Evolutionary conservation across 2,113 vertebrate genomes (phyloP).

Genomic region (Merops nubicus): DNA sequence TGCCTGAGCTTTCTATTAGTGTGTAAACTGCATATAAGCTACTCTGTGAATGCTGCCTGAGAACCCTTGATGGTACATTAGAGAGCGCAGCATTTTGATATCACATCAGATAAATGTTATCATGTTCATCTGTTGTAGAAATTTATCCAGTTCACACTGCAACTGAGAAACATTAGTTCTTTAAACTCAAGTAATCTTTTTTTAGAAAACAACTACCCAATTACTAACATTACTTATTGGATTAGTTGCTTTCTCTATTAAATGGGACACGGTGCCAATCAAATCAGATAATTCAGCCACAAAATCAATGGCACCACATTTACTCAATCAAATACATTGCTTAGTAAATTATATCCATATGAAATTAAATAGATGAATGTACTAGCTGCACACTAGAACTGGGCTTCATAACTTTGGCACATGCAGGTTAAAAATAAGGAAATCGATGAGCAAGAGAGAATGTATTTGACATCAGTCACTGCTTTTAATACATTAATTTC

Average conservation of each 20-base stretch:
- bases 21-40: neutral
- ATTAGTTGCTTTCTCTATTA: constrained; percentile 59
- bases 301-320: constrained; percentile 69
- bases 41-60: neutral
- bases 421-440: constrained; percentile 41
- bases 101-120: neutral
- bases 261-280: constrained; percentile 62
- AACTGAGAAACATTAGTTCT: neutral
- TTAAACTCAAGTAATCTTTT: constrained; percentile 40
- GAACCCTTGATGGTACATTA: neutral
- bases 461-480: constrained; percentile 69
- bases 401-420: constrained; percentile 40
- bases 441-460: constrained; percentile 68
- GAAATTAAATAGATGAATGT: constrained; percentile 72
- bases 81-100: neutral
- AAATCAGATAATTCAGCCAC: constrained; percentile 69
- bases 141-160: constrained; percentile 5
- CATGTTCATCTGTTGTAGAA: neutral
- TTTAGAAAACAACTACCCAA: constrained; percentile 58
- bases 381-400: neutral
- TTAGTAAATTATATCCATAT: constrained; percentile 69
- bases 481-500: constrained; percentile 76
- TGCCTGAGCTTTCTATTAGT: neutral
- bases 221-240: constrained; percentile 63
- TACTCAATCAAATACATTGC: constrained; percentile 63